Evolutionary conservation across 2,113 vertebrate genomes (phyloP).

Genomic region (human (Homo sapiens)): DNA sequence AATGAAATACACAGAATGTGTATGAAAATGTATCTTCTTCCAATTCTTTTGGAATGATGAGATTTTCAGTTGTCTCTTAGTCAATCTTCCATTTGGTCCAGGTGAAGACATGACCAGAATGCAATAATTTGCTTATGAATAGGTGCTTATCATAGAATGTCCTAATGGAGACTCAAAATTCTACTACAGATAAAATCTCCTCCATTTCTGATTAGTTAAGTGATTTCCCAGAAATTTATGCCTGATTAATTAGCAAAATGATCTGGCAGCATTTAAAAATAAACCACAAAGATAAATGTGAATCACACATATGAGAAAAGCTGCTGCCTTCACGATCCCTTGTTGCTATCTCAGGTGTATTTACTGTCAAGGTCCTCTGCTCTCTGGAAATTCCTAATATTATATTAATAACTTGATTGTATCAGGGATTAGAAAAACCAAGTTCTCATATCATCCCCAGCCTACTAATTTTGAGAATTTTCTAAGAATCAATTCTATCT

Average conservation of each 20-base stretch:
- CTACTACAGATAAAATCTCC: neutral
- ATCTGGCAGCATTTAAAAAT: neutral
- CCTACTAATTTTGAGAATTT: neutral
- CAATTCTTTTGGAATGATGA: neutral
- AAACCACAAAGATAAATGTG: neutral
- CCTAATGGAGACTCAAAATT: neutral
- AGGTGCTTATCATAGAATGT: neutral
- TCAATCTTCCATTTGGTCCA: neutral
- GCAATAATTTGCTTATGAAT: neutral
- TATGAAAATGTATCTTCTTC: neutral
- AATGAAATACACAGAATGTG: neutral
- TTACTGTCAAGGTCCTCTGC: neutral
- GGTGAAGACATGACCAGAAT: neutral
- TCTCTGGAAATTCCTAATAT: neutral
- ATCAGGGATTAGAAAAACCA: neutral
- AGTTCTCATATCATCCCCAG: neutral
- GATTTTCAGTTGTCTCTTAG: neutral
- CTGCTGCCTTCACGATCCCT: neutral
- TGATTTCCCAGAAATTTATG: neutral
- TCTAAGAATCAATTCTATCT: neutral
- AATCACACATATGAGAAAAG: neutral
- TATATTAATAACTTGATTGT: neutral
- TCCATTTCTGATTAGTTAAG: neutral
- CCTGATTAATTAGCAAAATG: slow-evolving; percentile 8
- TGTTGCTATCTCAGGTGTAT: neutral